Base-by-base conservation (phyloP, 2,113 vertebrate species). In the Phrynosoma platyrhinos region DNA sequence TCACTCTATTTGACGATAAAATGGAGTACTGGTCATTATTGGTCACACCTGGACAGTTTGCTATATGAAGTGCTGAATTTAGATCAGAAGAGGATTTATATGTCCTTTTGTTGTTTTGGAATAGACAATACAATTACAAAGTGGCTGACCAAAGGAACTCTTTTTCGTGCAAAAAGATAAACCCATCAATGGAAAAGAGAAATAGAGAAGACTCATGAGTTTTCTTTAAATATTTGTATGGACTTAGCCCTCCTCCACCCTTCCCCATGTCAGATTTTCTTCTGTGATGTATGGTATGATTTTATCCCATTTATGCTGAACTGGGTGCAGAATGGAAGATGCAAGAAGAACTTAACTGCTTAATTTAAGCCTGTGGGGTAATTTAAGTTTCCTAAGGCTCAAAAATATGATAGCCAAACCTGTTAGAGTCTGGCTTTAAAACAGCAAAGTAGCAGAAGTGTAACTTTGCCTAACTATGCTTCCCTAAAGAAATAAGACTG, bases 1-100 rank as follows among this genome's bases (percentile, higher is more conserved):
- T 93, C 90, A 92, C 92, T 79, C 93, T 84, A 23, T 79, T 68
- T 89, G 88, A 53, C 14, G 78, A 92, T 83, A 72, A 18, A 88
- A 75, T 77, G 78, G 85, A 88, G 85, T 78, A 30, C 53, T 91
- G 79, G 55, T 72, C 91, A 85, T 10, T 47, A n/a, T 75, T 9
- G 79, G 62, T 16, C 36, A 83, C 40, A 21, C 21, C 18, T 76
- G 62, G 72, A 66, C 42, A 36, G 13, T 68, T 36, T 32, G 12
- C 12, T 62, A 55, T 40, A 80, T 14, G 1, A 27, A n/a, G 5
- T 16, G 12, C 13, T 27, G 42, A 32, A 32, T 84, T n/a, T 20
- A 36, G 53, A 53, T 23, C 32, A 25, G 76, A 47, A 27, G 76
- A 16, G 72, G n/a, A 5, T 21, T 10, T 66, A 66, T 55, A 76